These are phyloP conservation scores for Unio delphinus DNA, from an alignment of 2,888 invertebrate species.

Conservation along the genomic window DNA sequence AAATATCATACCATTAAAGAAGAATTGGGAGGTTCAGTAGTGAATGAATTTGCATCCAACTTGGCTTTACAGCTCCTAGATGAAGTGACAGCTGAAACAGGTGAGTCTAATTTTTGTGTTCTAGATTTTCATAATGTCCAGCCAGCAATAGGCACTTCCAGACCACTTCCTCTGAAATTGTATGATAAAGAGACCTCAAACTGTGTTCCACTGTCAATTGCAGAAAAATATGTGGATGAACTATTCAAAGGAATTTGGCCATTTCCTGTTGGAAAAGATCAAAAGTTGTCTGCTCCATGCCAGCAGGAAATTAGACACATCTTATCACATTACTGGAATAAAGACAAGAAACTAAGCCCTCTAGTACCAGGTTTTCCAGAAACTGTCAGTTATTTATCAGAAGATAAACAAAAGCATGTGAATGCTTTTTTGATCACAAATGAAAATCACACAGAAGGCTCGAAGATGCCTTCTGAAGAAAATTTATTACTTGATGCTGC, in stretches of 20 bases:
- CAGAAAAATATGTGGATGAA: conserved; percentile 31
- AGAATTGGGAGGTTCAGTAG: conserved; percentile 39
- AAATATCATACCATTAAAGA: conserved; percentile 59
- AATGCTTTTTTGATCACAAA: too few relatives aligned
- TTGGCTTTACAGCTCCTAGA: conserved; percentile 37
- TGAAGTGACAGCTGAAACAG: conserved; percentile 50
- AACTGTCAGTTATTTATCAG: too few relatives aligned
- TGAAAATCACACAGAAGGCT: too few relatives aligned
- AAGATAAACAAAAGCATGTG: too few relatives aligned
- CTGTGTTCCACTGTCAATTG: conserved; percentile 12
- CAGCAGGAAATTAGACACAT: too few relatives aligned
- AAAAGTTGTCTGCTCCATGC: too few relatives aligned
- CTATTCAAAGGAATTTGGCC: conserved; percentile 35
- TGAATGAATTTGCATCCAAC: conserved; percentile 56
- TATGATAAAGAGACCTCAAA: conserved; percentile 7
- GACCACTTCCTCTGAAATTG: conserved; percentile 33
- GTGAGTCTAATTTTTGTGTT: conserved; percentile 32
- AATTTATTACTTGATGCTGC: conserved; percentile 3
- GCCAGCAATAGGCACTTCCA: conserved; percentile 28
- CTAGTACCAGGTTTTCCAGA: too few relatives aligned
- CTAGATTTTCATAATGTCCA: conserved; percentile 37
- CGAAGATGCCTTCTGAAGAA: not conserved
- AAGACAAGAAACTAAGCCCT: too few relatives aligned
- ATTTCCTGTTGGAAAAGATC: conserved; percentile 12
- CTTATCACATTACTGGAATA: too few relatives aligned